Percentiles rank a stretch among this genome's conserved stretches.
These are phyloP conservation scores for Monochamus saltuarius DNA, from an alignment of 1,140 invertebrate genomes.

Conservation along the genomic window DNA sequence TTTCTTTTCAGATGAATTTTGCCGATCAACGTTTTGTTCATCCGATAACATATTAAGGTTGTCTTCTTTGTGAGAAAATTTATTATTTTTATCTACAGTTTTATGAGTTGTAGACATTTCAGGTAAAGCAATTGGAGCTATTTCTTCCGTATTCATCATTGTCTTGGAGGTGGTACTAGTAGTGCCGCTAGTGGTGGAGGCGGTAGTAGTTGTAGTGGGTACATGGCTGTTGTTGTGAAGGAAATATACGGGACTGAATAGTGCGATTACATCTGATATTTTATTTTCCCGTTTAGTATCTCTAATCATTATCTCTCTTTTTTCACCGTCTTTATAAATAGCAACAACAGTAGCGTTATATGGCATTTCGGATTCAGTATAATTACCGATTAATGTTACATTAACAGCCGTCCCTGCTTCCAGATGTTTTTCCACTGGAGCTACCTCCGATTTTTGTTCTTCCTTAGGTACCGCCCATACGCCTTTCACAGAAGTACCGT, in stretches of 20 bases:
- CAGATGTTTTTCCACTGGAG: slow-evolving; percentile 61
- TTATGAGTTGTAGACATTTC: neutral
- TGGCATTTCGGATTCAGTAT: slow-evolving; percentile 68
- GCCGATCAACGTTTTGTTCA: slow-evolving; percentile 26
- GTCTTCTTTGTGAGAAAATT: slow-evolving; percentile 28
- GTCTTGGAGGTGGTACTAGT: slow-evolving; percentile 63
- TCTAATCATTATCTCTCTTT: slow-evolving; percentile 55
- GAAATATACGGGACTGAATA: slow-evolving; percentile 73
- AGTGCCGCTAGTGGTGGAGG: slow-evolving; percentile 69
- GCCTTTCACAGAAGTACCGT: slow-evolving; percentile 62
- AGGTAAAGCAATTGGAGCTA: slow-evolving; percentile 50
- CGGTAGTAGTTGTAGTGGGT: slow-evolving; percentile 72
- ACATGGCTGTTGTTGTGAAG: slow-evolving; percentile 71
- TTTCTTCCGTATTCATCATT: slow-evolving; percentile 53
- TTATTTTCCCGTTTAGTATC: slow-evolving; percentile 64
- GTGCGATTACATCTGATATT: slow-evolving; percentile 64
- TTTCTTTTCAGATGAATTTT: slow-evolving; percentile 36
- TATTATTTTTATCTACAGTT: slow-evolving; percentile 30
- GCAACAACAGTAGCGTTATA: slow-evolving; percentile 71
- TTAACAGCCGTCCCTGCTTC: slow-evolving; percentile 77
- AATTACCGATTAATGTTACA: slow-evolving; percentile 71
- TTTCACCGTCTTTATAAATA: slow-evolving; percentile 64
- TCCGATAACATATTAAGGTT: slow-evolving; percentile 39
- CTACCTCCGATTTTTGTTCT: slow-evolving; percentile 60
- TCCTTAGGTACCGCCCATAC: slow-evolving; percentile 67